Evolutionary conservation across 2,888 invertebrate species (phyloP), one percentile per base, ranked within the genome.

Genomic region (Macropis europaea): DNA sequence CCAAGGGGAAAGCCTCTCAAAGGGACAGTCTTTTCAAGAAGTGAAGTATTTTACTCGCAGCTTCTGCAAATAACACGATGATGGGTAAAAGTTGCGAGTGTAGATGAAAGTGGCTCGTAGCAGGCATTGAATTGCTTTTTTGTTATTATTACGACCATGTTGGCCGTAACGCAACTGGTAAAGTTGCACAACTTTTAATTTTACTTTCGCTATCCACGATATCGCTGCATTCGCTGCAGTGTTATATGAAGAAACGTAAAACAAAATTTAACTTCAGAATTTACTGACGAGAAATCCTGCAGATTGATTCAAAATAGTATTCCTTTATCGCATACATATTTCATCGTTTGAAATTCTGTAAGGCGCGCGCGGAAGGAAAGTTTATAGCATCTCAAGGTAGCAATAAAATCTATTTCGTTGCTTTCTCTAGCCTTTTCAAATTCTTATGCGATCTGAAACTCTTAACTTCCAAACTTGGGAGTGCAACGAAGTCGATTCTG

Each of bases 101-200:
- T 47, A 66, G 57, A 70, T 45, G 22, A 52, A 73, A 73, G 61
- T 34, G 53, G 53, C 26, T 56, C 43, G 53, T 43, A 54, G 73
- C 68, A 45, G 62, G 64, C 64, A 40, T 63, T 72, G 69, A 76
- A 73, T 73, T 76, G 62, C 67, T 72, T 72, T 68, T 67, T 67
- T 60, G 48, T 64, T 47, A 34, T 47, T 47, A 42, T 32, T 34
- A 34, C 36, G 47, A 53, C 57, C 40, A 32, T 42, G 15, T 19
- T 15, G 22, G 28, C 38, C 40, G 36, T 28, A 34, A 52, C 61
- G 60, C 57, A 61, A 42, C 60, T 15, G 52, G 52, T n/a, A 34
- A 57, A 48, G 13, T 19, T 19, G 6, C 26, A 17, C 22, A 48
- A 68, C 26, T 73, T 53, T 61, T 30, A 38, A 56, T 45, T 47